phyloP scores from a whole-genome alignment of 92 coral and sea anemone species.

The Pocillopora meandrina region DNA sequence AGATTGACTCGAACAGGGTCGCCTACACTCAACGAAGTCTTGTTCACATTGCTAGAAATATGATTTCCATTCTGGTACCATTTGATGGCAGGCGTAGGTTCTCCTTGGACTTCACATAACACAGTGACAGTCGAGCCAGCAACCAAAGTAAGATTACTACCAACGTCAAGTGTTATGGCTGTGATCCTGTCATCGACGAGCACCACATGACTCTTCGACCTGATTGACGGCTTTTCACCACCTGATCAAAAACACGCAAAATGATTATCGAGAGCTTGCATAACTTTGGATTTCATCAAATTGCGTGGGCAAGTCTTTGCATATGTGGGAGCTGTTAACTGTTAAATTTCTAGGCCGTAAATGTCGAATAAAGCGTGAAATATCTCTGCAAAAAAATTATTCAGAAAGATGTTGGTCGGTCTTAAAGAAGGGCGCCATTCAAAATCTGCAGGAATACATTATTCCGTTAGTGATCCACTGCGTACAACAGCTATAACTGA shows the following conservation, averaged over 20 bases:
- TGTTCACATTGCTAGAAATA: conserved; percentile 27
- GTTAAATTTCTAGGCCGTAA: no score
- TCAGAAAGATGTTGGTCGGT: no score
- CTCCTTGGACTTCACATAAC: conserved; percentile 72
- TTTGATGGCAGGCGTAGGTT: conserved; percentile 64
- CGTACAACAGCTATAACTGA: no score
- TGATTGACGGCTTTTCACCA: conserved; percentile 54
- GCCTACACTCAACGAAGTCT: conserved; percentile 44
- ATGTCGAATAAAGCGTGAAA: no score
- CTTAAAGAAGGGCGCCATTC: no score
- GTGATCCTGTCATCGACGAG: conserved; percentile 18
- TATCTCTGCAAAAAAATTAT: no score
- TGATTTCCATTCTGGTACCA: conserved; percentile 64
- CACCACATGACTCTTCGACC: conserved; percentile 23
- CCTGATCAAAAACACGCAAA: not conserved
- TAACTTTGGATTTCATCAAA: no score
- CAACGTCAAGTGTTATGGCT: conserved; percentile 39
- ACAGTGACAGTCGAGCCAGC: conserved; percentile 53
- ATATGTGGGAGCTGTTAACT: no score
- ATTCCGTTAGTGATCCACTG: no score
- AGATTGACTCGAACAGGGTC: conserved; percentile 34
- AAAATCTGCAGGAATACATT: no score
- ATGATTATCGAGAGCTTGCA: no score
- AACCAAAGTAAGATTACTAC: conserved; percentile 52
- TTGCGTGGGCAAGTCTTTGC: no score